Percentiles rank a stretch among this genome's conserved stretches.
phyloP scores from a whole-genome alignment of 64 coral and sea anemone genomes.

The Stichodactyla mertensii region DNA sequence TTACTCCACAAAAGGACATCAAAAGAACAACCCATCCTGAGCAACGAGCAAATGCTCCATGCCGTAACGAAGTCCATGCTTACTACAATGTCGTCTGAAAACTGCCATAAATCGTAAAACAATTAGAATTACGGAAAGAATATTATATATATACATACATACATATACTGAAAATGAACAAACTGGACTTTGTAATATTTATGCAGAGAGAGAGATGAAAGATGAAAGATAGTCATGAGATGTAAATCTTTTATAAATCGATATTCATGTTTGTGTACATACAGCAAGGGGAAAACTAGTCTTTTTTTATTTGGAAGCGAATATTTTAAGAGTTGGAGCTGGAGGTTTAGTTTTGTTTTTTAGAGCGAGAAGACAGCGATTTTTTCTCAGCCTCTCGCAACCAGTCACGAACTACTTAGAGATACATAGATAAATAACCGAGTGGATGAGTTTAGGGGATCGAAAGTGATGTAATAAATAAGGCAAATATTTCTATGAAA shows the following conservation, averaged over 20 bases:
- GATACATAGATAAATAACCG: not conserved
- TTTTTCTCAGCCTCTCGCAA: not conserved
- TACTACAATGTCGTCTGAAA: too few relatives aligned
- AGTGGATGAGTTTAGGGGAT: too few relatives aligned
- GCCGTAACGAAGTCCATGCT: too few relatives aligned
- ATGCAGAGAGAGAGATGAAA: not conserved
- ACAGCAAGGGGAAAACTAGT: not conserved
- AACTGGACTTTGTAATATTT: conserved; percentile 2
- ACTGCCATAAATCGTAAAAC: not conserved
- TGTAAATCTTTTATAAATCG: not conserved
- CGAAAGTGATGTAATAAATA: not conserved
- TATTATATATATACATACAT: not conserved
- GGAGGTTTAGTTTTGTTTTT: too few relatives aligned
- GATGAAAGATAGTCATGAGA: not conserved
- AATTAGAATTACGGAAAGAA: not conserved
- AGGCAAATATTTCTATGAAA: not conserved
- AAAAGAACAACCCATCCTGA: conserved; percentile 11
- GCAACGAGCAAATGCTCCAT: not conserved
- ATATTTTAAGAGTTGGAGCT: too few relatives aligned
- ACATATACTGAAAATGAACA: too few relatives aligned
- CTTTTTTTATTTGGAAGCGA: too few relatives aligned
- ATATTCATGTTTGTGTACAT: not conserved
- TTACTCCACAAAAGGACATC: not conserved
- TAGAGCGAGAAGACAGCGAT: too few relatives aligned
- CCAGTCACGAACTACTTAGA: not conserved